These are phyloP conservation scores for Ophthalmotilapia sp. DNA, from an alignment of 2,113 vertebrate genomes.

Conservation along the genomic window DNA sequence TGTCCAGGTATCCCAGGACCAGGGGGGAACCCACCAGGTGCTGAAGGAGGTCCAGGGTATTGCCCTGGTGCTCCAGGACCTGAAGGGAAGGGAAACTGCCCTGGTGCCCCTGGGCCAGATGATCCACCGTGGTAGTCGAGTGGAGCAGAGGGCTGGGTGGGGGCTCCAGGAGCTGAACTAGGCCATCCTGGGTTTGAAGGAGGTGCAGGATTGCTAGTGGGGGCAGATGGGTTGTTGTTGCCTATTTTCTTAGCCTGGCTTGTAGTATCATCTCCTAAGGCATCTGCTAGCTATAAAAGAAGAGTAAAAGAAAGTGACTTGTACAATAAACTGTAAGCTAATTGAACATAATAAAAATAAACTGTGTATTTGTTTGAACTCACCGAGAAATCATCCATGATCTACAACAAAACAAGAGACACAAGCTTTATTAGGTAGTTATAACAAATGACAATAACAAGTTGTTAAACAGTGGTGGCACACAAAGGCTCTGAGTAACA, in stretches of 20 bases:
- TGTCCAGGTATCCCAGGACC: conserved; percentile 63
- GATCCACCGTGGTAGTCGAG: conserved; percentile 37
- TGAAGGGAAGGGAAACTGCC: conserved; percentile 55
- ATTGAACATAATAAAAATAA: neutral
- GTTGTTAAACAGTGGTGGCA: conserved; percentile 2
- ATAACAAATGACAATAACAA: neutral
- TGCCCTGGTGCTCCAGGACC: conserved; percentile 68
- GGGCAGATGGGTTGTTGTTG: conserved; percentile 59
- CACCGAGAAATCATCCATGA: conserved; percentile 78
- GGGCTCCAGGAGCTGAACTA: conserved; percentile 67
- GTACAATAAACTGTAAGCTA: rapidly evolving
- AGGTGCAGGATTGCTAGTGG: conserved; percentile 28
- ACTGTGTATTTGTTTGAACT: conserved; percentile 28
- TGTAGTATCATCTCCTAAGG: conserved; percentile 58
- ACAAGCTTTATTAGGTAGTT: neutral
- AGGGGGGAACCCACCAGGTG: conserved; percentile 59
- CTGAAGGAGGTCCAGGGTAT: conserved; percentile 62
- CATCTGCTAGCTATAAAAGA: conserved; percentile 65
- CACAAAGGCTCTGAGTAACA: conserved; percentile 30
- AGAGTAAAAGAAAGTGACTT: neutral
- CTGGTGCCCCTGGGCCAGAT: conserved; percentile 66
- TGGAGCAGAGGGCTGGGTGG: conserved; percentile 62
- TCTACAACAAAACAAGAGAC: conserved; percentile 40
- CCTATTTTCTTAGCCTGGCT: conserved; percentile 56
- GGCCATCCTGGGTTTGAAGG: conserved; percentile 70